Percentiles rank a stretch among this genome's conserved stretches.
Evolutionary conservation across 2,888 invertebrate genomes (phyloP).

Genomic region (Drosophila incognita): DNA sequence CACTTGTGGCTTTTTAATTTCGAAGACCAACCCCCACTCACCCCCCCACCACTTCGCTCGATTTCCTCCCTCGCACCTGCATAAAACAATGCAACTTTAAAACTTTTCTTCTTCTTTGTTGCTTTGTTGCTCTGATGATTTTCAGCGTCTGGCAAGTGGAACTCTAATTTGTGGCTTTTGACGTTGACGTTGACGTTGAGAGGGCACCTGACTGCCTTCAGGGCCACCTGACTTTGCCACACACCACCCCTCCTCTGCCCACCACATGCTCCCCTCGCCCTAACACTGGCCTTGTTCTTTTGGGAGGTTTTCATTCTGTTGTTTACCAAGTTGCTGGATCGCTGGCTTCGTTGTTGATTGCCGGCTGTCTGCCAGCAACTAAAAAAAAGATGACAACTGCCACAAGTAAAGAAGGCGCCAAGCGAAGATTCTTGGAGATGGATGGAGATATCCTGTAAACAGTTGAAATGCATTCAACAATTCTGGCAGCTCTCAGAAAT

Average conservation of each 20-base stretch:
- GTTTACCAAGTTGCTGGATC: conserved; percentile 73
- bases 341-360: conserved; percentile 76
- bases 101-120: conserved; percentile 43
- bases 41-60: too few relatives aligned
- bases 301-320: conserved; percentile 46
- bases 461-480: neutral
- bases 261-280: neutral
- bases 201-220: conserved; percentile 32
- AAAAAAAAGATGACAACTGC: conserved; percentile 18
- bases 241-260: too few relatives aligned
- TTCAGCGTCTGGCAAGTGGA: conserved; percentile 30
- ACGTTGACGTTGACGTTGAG: conserved; percentile 42
- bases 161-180: conserved; percentile 57
- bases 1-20: conserved; percentile 62
- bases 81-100: conserved; percentile 73
- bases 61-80: conserved; percentile 26
- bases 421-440: too few relatives aligned
- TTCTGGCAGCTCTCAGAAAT: neutral
- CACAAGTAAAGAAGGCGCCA: neutral
- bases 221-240: conserved; percentile 43
- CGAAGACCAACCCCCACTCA: neutral
- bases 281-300: conserved; percentile 11
- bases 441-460: conserved; percentile 18
- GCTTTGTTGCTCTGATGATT: conserved; percentile 30
- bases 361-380: conserved; percentile 62